Conservation (phyloP, 2,797 vertebrate genomes). For the Crax fasciolata region DNA sequence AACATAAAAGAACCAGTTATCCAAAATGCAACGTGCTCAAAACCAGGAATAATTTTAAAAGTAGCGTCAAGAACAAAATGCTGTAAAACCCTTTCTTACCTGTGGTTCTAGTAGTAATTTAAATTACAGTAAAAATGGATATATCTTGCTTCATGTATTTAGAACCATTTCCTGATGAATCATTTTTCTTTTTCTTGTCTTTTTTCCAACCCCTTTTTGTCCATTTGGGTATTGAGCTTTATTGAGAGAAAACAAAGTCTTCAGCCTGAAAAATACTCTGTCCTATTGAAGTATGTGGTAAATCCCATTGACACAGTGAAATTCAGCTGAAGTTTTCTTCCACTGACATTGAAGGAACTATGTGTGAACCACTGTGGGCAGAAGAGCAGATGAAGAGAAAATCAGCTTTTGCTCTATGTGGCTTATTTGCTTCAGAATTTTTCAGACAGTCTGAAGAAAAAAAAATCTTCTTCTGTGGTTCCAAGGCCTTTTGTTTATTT, state of each 20-base stretch:
- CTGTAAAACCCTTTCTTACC: not conserved
- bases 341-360: not conserved
- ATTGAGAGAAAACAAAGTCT: not conserved
- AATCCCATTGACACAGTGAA: not conserved
- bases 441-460: not conserved
- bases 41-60: not conserved
- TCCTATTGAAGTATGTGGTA: not conserved
- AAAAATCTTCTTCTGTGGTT: not conserved
- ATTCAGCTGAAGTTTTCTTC: not conserved
- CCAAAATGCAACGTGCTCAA: not conserved
- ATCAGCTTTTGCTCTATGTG: not conserved
- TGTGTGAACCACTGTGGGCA: rapidly evolving
- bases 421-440: not conserved
- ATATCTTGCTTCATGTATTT: not conserved
- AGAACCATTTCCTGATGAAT: not conserved
- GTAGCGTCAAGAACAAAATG: not conserved
- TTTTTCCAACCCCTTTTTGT: not conserved
- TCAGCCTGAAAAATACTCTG: not conserved
- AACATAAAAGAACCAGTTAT: not conserved
- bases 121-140: not conserved
- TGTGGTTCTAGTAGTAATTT: not conserved
- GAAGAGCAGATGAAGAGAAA: not conserved
- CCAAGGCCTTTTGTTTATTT: not conserved
- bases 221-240: not conserved
- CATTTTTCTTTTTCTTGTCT: not conserved